These are phyloP conservation scores for Dascillus cervinus DNA, from an alignment of 2,888 invertebrate genomes.

Conservation along the genomic window DNA sequence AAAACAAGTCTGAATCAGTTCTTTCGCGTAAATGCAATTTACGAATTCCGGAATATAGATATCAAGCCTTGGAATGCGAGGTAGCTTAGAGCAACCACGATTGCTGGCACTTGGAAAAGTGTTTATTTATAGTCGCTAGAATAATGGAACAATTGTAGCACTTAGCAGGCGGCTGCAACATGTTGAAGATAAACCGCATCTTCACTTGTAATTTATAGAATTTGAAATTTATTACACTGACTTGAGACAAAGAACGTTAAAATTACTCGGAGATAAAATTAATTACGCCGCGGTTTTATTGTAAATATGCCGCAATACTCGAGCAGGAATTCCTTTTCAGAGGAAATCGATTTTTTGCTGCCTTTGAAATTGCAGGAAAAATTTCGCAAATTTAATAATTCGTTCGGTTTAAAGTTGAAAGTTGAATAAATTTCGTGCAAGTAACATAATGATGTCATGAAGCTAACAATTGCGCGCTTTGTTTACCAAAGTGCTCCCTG, in stretches of 20 bases:
- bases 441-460: no score
- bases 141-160: slow-evolving; percentile 36
- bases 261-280: slow-evolving; percentile 18
- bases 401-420: no score
- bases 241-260: slow-evolving; percentile 18
- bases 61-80: slow-evolving; percentile 22
- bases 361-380: no score
- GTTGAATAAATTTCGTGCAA: no score
- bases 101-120: slow-evolving; percentile 27
- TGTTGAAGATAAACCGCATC: slow-evolving; percentile 33
- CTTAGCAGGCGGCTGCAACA: slow-evolving; percentile 29
- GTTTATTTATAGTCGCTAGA: slow-evolving; percentile 30
- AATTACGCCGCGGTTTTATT: slow-evolving; percentile 22
- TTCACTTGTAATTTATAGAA: slow-evolving; percentile 31
- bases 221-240: slow-evolving; percentile 27
- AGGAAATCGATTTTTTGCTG: no score
- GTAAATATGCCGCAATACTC: slow-evolving; percentile 16
- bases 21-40: slow-evolving; percentile 24
- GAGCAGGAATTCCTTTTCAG: no score
- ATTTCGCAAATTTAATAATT: no score
- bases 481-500: no score
- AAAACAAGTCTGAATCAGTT: no score
- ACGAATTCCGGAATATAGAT: slow-evolving; percentile 28
- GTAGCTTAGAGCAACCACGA: slow-evolving; percentile 18
- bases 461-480: no score